phyloP scores from a whole-genome alignment of 2,888 invertebrate genomes.

The Drosophila maculinotata region DNA sequence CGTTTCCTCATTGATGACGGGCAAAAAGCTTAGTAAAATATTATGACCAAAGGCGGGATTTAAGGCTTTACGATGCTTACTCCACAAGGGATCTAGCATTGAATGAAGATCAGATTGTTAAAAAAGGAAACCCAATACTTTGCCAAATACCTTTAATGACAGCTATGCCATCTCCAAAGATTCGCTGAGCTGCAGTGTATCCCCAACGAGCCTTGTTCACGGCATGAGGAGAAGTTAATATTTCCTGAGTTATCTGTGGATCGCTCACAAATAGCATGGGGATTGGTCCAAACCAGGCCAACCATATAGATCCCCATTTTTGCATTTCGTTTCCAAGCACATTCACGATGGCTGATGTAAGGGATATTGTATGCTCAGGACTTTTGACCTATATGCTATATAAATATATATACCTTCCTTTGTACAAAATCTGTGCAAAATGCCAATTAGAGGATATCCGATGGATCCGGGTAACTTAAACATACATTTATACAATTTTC shows the following conservation, averaged over 20 bases:
- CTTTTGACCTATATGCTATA: too few species aligned
- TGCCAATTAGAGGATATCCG: slow-evolving; percentile 74
- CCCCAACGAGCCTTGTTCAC: slow-evolving; percentile 57
- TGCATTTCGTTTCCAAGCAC: slow-evolving; percentile 11
- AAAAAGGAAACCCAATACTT: background rate
- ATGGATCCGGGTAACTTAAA: slow-evolving; percentile 66
- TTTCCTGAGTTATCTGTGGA: slow-evolving; percentile 62
- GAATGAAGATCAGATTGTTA: background rate
- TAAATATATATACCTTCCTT: background rate
- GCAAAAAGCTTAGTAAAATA: slow-evolving; percentile 71
- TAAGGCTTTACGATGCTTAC: slow-evolving; percentile 67
- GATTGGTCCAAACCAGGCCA: slow-evolving; percentile 72
- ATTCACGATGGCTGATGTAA: too few species aligned
- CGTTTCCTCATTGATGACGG: slow-evolving; percentile 71
- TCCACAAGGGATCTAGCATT: slow-evolving; percentile 64
- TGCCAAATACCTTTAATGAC: slow-evolving; percentile 55
- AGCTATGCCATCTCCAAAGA: slow-evolving; percentile 65
- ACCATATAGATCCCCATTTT: slow-evolving; percentile 56
- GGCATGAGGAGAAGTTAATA: slow-evolving; percentile 67
- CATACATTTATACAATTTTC: slow-evolving; percentile 68
- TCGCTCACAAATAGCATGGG: slow-evolving; percentile 70
- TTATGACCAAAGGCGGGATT: slow-evolving; percentile 75
- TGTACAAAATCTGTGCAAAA: slow-evolving; percentile 26
- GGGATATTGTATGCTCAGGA: too few species aligned
- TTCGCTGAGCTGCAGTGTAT: slow-evolving; percentile 61